Conservation (phyloP, 2,888 invertebrate species). For the Hyles lineata region DNA sequence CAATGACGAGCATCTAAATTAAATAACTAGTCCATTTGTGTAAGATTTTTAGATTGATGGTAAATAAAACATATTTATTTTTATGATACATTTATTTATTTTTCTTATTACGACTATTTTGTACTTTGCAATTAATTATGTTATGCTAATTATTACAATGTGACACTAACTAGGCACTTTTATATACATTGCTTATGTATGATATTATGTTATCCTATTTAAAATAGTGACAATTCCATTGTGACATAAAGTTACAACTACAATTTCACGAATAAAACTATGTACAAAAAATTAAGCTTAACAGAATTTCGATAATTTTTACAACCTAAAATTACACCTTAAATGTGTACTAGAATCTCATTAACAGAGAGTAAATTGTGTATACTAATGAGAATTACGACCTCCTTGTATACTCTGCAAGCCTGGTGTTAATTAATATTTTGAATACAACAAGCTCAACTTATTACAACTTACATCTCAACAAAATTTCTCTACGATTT, state of each 20-base stretch:
- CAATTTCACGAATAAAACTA: too few species aligned
- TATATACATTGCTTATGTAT: background rate
- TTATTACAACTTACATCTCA: too few species aligned
- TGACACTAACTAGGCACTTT: background rate
- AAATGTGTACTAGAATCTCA: background rate
- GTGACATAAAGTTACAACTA: too few species aligned
- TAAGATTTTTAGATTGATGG: too few species aligned
- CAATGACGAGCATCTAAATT: background rate
- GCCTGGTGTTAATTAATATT: background rate
- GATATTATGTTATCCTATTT: background rate
- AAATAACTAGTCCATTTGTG: background rate
- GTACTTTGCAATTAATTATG: background rate
- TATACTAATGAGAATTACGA: constrained; percentile 10
- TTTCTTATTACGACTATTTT: background rate
- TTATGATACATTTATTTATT: background rate
- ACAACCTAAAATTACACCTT: too few species aligned
- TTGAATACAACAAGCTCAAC: too few species aligned
- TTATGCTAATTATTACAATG: background rate
- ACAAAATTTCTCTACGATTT: too few species aligned
- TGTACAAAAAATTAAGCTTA: too few species aligned
- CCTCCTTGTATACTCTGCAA: background rate
- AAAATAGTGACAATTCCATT: background rate
- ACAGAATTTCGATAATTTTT: too few species aligned
- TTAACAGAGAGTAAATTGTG: too few species aligned
- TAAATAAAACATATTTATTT: background rate